phyloP scores from a whole-genome alignment of 2,113 vertebrate species.

The Nymphicus hollandicus region DNA sequence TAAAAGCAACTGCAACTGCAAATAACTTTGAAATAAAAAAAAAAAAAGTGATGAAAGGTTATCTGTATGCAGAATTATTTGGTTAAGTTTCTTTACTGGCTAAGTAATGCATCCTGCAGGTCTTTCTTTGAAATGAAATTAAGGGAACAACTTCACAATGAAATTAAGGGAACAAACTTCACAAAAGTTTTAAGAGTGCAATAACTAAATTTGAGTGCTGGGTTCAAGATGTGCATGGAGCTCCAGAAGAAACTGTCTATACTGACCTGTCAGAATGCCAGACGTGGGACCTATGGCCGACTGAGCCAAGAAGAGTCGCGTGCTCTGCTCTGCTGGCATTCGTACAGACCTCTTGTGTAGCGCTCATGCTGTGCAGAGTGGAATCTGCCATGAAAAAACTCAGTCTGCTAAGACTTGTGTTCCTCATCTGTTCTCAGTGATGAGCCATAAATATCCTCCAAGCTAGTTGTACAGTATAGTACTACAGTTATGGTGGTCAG shows the following conservation, averaged over 20 bases:
- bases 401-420: not conserved
- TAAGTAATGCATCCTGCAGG: not conserved
- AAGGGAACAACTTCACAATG: not conserved
- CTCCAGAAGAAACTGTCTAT: not conserved
- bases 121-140: not conserved
- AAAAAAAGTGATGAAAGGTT: not conserved
- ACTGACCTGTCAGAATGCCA: not conserved
- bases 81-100: not conserved
- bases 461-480: not conserved
- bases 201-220: not conserved
- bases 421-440: not conserved
- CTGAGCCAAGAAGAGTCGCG: not conserved
- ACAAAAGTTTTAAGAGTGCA: not conserved
- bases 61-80: not conserved
- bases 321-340: not conserved
- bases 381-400: not conserved
- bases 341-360: not conserved
- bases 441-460: not conserved
- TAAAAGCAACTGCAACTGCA: not conserved
- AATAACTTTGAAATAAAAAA: not conserved
- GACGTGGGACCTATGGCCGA: fast-evolving
- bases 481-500: not conserved
- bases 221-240: not conserved
- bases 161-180: not conserved
- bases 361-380: not conserved